Evolutionary conservation across 2,113 vertebrate species (phyloP), one percentile per base, ranked within the genome.

Genomic region (Pluvianellus socialis): DNA sequence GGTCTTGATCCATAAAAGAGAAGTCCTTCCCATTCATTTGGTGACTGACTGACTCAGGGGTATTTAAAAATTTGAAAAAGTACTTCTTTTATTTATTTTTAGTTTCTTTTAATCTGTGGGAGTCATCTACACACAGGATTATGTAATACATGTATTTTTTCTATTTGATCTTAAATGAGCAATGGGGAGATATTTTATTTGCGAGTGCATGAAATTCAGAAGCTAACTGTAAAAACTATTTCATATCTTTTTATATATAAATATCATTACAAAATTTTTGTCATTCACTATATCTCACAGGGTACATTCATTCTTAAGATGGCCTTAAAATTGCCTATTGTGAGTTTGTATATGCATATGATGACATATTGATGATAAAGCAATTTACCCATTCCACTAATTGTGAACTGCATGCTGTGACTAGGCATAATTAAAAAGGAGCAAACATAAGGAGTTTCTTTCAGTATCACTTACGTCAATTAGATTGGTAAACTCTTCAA

Each of bases 391-490:
- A 5, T 71, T 80, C 80, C 7, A 23, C 19, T 49, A 18, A 40
- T 42, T 0, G 2, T 52, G 30, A 83, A 50, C 21, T 55, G 20
- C 18, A 5, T 38, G 9, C 35, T 71, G 12, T 55, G 45, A 61
- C 32, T 45, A 55, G 77, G n/a, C 65, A 28, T 42, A 62, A 55
- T 23, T 27, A 22, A 50, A 82, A 72, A 45, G 11, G 4, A 61
- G 11, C 18, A 70, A 82, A 66, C 8, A 10, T 17, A 58, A 32
- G 20, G 24, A 56, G 7, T 30, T 93, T 65, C 55, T 74, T 81
- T 70, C n/a, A 82, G 11, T 22, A 50, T 44, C 38, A 9, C 4
- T 76, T 12, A 40, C 0, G n/a, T 13, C 19, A 61, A 0, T 5
- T 76, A 17, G 12, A 22, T 28, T 55, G 32, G 42, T 74, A 44